Evolutionary conservation across 2,113 vertebrate genomes (phyloP).

Genomic region (Tragelaphus strepsiceros): DNA sequence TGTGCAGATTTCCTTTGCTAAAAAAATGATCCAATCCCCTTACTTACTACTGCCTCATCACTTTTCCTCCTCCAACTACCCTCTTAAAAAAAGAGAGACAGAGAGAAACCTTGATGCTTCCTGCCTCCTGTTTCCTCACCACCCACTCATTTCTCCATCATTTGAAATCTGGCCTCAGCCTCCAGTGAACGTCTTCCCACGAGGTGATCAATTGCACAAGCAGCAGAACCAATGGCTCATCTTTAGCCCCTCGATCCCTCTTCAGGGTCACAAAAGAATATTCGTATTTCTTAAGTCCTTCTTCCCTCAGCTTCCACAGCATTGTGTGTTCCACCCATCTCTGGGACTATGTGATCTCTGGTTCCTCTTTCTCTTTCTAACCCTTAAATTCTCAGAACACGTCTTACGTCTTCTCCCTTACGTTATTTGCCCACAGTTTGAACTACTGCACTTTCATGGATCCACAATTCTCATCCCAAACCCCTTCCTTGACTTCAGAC

Average conservation of each 20-base stretch:
- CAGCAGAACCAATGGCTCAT: neutral
- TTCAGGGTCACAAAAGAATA: neutral
- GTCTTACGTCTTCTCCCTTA: constrained; percentile 11
- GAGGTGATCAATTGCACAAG: neutral
- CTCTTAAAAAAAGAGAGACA: neutral
- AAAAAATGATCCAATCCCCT: neutral
- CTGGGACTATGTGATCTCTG: neutral
- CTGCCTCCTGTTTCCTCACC: constrained; percentile 43
- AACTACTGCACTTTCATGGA: neutral
- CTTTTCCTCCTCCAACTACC: constrained; percentile 14
- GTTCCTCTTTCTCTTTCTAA: constrained; percentile 43
- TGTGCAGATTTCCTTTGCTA: neutral
- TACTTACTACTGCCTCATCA: neutral
- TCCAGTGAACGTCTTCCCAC: neutral
- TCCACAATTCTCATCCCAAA: neutral
- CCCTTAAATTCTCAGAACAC: constrained; percentile 14
- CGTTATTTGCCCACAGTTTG: neutral
- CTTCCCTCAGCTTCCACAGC: neutral
- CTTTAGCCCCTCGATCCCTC: neutral
- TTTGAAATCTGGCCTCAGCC: neutral
- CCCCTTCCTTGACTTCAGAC: neutral
- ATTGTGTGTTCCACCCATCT: neutral
- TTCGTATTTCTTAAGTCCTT: neutral
- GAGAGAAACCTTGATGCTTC: neutral
- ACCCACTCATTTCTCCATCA: constrained; percentile 18